Evolutionary conservation across 2,113 vertebrate species (phyloP), one percentile per base, ranked within the genome.

Genomic region (Eurystomus gularis): DNA sequence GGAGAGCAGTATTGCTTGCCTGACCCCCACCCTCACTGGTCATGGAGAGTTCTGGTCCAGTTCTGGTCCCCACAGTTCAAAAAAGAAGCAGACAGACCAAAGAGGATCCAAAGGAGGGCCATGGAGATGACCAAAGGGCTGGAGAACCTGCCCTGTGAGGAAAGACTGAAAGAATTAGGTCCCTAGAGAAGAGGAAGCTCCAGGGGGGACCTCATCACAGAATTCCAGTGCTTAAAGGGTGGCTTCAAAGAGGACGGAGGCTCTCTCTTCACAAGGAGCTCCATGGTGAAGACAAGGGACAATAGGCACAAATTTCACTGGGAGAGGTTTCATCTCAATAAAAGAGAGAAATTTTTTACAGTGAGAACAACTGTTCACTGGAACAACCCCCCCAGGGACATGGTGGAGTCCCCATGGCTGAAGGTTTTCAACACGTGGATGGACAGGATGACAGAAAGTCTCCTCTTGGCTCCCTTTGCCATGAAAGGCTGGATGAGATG

Each of bases 351-450:
- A 23, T 49, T 49, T 23, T 49, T 49, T 49, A 49, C 48, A 23
- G 48, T 23, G 48, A 49, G 48, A 49, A 49, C 11, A 23, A 49
- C 23, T 21, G 2, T 31, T 73, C 6, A 15, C 16, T 29, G 51
- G 40, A 90, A 48, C 61, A 42, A 6, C 37, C 17, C 71, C 66
- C 49, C 24, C 44, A 40, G 31, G 39, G 28, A 21, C 3, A 2
- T 16, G 55, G 18, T 25, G 12, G 7, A n/a, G 11, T 39, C 51
- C 9, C 51, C 14, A 2, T 26, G 0, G 0, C 46, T 49, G n/a
- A 24, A 54, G 39, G 17, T 29, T 69, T 15, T 42, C 72, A 61
- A 35, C 31, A 3, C 4, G 40, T 3, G 3, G n/a, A 17, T 18
- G 15, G 2, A 13, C 58, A 68, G 33, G 46, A 9, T 21, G 46